A percentile compares a stretch with the other conserved stretches of the same genome.
Evolutionary conservation across 2,888 invertebrate genomes (phyloP).

Genomic region (Clitarchus hookeri): DNA sequence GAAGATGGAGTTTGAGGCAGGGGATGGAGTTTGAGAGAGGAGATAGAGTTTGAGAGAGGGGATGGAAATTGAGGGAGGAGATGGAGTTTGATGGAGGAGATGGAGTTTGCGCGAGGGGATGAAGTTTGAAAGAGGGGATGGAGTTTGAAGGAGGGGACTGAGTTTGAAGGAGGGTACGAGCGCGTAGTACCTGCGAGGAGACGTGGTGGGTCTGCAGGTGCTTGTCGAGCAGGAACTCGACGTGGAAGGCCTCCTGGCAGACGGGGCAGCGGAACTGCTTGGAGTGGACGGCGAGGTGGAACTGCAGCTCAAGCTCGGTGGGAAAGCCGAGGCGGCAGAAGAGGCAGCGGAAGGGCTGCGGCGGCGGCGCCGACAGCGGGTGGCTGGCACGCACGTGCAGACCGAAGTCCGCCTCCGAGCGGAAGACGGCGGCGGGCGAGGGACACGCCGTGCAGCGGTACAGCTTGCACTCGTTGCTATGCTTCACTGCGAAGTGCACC

Average conservation of each 20-base stretch:
- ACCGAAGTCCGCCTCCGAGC: constrained; percentile 63
- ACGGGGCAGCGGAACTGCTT: constrained; percentile 78
- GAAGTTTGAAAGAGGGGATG: too few species aligned
- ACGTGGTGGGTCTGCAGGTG: constrained; percentile 81
- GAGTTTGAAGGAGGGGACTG: too few species aligned
- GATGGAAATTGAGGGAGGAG: too few species aligned
- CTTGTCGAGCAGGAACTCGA: constrained; percentile 86
- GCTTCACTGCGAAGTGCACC: constrained; percentile 88
- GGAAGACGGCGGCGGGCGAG: constrained; percentile 53
- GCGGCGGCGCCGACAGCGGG: constrained; percentile 41
- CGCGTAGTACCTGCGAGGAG: constrained; percentile 32
- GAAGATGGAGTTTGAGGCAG: too few species aligned
- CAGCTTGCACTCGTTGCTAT: constrained; percentile 82
- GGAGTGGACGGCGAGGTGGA: constrained; percentile 75
- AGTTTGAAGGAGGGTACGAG: too few species aligned
- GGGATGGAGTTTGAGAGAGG: too few species aligned
- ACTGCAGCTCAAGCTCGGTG: constrained; percentile 73
- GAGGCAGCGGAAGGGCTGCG: constrained; percentile 60
- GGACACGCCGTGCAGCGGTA: constrained; percentile 84
- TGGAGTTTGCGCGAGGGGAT: too few species aligned
- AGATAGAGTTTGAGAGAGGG: too few species aligned
- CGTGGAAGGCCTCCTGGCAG: constrained; percentile 86
- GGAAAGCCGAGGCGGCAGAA: constrained; percentile 71
- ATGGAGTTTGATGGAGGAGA: too few species aligned
- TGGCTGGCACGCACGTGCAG: constrained; percentile 75